Conservation (phyloP, 2,797 vertebrate genomes). For the Harpagifer antarcticus region DNA sequence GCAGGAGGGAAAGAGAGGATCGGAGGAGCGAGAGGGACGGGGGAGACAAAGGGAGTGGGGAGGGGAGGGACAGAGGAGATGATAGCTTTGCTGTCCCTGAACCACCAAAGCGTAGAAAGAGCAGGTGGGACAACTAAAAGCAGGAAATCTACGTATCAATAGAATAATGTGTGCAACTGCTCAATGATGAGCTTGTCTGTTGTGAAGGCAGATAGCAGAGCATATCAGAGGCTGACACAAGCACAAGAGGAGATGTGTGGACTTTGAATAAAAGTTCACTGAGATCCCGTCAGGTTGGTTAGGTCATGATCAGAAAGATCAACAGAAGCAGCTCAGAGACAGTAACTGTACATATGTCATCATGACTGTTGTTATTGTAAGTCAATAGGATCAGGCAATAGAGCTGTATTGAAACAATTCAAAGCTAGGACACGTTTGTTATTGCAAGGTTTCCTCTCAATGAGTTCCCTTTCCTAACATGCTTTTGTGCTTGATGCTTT, state of each 20-base stretch:
- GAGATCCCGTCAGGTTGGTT: conserved; percentile 32
- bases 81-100: conserved; percentile 96
- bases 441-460: conserved; percentile 50
- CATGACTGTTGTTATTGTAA: conserved; percentile 60
- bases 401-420: conserved; percentile 49
- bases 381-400: conserved; percentile 56
- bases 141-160: neutral
- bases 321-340: conserved; percentile 45
- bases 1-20: conserved; percentile 82
- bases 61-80: conserved; percentile 80
- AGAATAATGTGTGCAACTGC: conserved; percentile 49
- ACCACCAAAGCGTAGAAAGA: conserved; percentile 96
- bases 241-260: conserved; percentile 47
- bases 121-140: conserved; percentile 96
- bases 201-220: conserved; percentile 57
- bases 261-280: conserved; percentile 21
- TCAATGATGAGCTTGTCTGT: conserved; percentile 56
- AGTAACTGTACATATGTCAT: conserved; percentile 70
- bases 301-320: conserved; percentile 39
- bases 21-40: conserved; percentile 78
- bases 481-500: conserved; percentile 51
- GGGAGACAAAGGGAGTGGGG: conserved; percentile 78
- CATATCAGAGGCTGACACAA: conserved; percentile 60
- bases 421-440: conserved; percentile 44
- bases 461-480: conserved; percentile 44